phyloP scores from a whole-genome alignment of 2,888 invertebrate genomes.

The Thysanoteuthis rhombus region DNA sequence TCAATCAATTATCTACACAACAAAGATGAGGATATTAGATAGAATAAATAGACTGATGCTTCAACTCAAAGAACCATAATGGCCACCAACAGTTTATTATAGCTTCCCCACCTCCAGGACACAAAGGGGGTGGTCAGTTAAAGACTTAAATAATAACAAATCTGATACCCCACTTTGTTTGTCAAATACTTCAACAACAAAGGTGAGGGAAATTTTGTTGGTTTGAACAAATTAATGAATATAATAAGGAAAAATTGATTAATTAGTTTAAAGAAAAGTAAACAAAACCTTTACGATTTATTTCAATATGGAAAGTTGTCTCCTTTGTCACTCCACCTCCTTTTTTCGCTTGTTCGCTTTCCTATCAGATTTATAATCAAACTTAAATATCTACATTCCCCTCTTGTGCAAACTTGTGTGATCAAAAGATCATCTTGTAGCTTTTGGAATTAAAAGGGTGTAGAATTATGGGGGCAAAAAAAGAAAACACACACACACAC shows the following conservation, averaged over 20 bases:
- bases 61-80: background rate
- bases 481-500: background rate
- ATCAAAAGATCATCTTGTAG: background rate
- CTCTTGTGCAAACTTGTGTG: background rate
- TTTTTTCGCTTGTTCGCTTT: background rate
- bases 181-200: background rate
- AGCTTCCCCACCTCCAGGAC: background rate
- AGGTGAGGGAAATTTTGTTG: background rate
- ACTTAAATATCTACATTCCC: background rate
- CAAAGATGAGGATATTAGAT: background rate
- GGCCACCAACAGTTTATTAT: background rate
- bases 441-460: background rate
- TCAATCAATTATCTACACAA: background rate
- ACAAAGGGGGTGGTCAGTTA: background rate
- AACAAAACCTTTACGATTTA: background rate
- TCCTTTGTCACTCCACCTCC: too few relatives aligned
- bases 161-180: background rate
- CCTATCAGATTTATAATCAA: background rate
- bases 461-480: background rate
- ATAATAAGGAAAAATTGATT: background rate
- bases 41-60: too few relatives aligned
- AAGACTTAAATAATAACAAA: background rate
- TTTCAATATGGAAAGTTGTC: background rate
- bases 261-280: background rate
- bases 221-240: background rate